Base-by-base conservation (phyloP, 2,888 invertebrate genomes). In the Cactoblastis cactorum region DNA sequence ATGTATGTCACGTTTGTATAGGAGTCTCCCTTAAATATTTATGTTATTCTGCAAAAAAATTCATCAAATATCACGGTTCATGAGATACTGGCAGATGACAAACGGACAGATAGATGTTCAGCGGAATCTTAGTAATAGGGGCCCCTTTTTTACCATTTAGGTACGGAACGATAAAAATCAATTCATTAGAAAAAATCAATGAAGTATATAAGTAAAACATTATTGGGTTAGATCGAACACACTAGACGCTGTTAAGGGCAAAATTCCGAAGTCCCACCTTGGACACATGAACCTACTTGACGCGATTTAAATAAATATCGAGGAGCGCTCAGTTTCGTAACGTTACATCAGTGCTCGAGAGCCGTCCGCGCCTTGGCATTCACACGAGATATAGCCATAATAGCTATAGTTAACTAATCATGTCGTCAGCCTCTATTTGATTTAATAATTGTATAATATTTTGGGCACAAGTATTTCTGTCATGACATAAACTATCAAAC, bases 321-420 rank as follows among this genome's bases (percentile, higher is more conserved):
- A 43, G 28, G 3, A 43, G 14, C 15, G 22, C 28, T 28, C 28
- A 28, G 9, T 43, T 43, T 28, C 28, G 43, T 22, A 43, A 43
- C 28, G 11, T 32, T 8, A 9, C 18, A 22, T 11, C 43, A 28
- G 15, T n/a, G n/a, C 28, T 4, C 24, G 6, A 15, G 11, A 15
- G 1, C 18, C 18, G 39, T 12, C 38, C n/a, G 22, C 39, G 22
- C 39, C 39, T 39, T 39, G 39, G 39, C 39, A 39, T 39, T 39
- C 22, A 38, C 17, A 38, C 12, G 5, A 33, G 12, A 12, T 12
- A 33, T 33, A 28, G 28, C 28, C 28, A 28, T 28, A 28, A 28
- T 9, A 9, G 8, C n/a, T 28, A 28, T 8, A 6, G 28, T 18
- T 38, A 11, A 17, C 35, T 18, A 38, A 2, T 6, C n/a, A 18